Conservation (phyloP, 2,888 invertebrate species). For the Watsonalla cultraria region DNA sequence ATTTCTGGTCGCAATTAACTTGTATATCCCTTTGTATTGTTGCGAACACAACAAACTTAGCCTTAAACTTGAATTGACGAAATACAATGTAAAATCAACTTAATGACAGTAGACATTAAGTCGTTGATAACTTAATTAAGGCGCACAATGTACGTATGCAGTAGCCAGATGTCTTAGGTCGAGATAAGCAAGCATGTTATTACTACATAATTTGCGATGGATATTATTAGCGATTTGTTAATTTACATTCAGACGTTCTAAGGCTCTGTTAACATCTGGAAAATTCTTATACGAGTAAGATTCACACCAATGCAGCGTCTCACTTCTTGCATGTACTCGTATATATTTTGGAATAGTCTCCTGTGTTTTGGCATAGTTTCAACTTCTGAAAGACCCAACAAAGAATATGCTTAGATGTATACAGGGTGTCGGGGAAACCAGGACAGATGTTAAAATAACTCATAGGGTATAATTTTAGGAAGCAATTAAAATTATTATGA, state of each 20-base stretch:
- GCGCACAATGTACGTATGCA: conserved; percentile 13
- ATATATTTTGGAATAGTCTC: too few relatives aligned
- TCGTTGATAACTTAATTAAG: conserved; percentile 1
- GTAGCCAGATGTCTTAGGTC: conserved; percentile 58
- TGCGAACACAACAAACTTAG: conserved; percentile 43
- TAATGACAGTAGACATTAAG: conserved; percentile 22
- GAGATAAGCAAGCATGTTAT: conserved; percentile 68
- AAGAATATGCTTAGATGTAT: too few relatives aligned
- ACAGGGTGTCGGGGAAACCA: too few relatives aligned
- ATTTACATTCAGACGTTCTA: conserved; percentile 45
- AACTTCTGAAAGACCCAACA: too few relatives aligned
- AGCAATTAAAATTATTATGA: too few relatives aligned
- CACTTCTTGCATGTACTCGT: too few relatives aligned
- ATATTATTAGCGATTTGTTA: conserved; percentile 72
- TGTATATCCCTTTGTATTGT: conserved; percentile 73
- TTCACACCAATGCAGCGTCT: too few relatives aligned
- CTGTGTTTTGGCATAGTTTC: too few relatives aligned
- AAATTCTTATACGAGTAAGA: too few relatives aligned
- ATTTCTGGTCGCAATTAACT: conserved; percentile 73
- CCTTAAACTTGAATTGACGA: conserved; percentile 7
- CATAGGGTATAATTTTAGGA: too few relatives aligned
- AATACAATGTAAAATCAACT: conserved; percentile 25
- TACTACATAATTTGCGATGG: conserved; percentile 68
- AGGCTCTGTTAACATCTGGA: too few relatives aligned
- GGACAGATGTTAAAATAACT: too few relatives aligned